A percentile compares a stretch with the other conserved stretches of the same genome.
These are phyloP conservation scores for Eulimnadia texana DNA, from an alignment of 1,140 invertebrate genomes.

Conservation along the genomic window DNA sequence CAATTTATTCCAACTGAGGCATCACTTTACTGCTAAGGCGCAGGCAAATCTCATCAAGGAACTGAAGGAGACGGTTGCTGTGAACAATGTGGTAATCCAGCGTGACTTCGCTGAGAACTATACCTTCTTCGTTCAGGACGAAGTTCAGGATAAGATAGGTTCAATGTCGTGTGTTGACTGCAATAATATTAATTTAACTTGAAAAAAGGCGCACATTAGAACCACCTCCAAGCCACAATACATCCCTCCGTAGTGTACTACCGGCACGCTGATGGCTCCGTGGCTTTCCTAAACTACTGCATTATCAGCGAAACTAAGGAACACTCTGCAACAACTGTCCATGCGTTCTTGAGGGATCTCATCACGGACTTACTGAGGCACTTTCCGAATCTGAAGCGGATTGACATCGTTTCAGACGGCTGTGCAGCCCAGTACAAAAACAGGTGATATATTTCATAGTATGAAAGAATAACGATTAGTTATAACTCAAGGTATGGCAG, in stretches of 20 bases:
- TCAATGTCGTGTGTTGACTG: not conserved
- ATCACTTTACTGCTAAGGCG: not conserved
- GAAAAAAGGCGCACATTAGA: not conserved
- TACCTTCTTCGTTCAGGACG: slow-evolving; percentile 19
- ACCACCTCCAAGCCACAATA: not conserved
- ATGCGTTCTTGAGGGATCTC: not conserved
- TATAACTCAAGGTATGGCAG: not conserved
- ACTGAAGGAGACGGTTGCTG: slow-evolving; percentile 12
- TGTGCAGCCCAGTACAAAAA: not conserved
- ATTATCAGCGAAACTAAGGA: not conserved
- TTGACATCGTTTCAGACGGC: not conserved
- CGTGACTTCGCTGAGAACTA: slow-evolving; percentile 22
- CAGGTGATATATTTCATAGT: not conserved
- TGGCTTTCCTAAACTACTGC: not conserved
- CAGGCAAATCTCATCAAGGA: not conserved
- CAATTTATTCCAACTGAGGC: not conserved
- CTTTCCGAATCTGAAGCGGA: not conserved
- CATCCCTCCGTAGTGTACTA: not conserved
- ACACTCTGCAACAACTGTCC: not conserved
- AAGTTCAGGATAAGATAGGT: slow-evolving; percentile 10
- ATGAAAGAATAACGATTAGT: not conserved
- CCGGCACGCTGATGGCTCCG: not conserved
- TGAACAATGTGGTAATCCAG: slow-evolving; percentile 1
- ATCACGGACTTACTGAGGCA: not conserved
- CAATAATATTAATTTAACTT: not conserved